Evolutionary conservation across 2,797 vertebrate species (phyloP).

Genomic region (Hoplostethus mediterraneus): DNA sequence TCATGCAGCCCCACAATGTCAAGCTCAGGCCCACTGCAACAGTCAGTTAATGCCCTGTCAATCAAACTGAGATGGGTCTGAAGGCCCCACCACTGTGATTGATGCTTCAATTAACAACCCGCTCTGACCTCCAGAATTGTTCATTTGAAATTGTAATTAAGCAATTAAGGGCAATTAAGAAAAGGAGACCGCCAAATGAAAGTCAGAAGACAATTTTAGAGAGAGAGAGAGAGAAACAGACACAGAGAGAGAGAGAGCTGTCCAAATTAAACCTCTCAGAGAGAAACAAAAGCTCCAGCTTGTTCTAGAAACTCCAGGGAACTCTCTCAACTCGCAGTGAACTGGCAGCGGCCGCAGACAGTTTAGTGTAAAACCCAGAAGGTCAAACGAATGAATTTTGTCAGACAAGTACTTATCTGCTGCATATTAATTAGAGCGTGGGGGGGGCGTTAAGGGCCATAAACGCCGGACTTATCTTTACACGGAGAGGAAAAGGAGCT

Average conservation of each 20-base stretch:
- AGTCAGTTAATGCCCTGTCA: slow-evolving; percentile 83
- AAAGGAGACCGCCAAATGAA: slow-evolving; percentile 82
- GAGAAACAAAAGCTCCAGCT: slow-evolving; percentile 67
- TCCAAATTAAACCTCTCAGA: slow-evolving; percentile 69
- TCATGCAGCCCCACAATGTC: slow-evolving; percentile 77
- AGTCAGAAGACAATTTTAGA: slow-evolving; percentile 84
- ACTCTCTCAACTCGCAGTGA: slow-evolving; percentile 72
- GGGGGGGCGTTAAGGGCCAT: slow-evolving; percentile 71
- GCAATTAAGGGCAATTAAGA: slow-evolving; percentile 88
- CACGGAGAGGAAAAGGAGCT: slow-evolving; percentile 81
- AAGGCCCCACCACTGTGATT: slow-evolving; percentile 81
- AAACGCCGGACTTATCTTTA: slow-evolving; percentile 85
- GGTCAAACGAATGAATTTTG: slow-evolving; percentile 84
- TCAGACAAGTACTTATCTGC: slow-evolving; percentile 85
- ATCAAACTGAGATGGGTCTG: slow-evolving; percentile 79
- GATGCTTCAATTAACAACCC: slow-evolving; percentile 87
- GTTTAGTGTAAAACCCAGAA: slow-evolving; percentile 82
- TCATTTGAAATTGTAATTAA: slow-evolving; percentile 89
- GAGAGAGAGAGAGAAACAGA: slow-evolving; percentile 60
- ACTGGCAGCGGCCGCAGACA: slow-evolving; percentile 74
- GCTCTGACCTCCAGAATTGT: slow-evolving; percentile 87
- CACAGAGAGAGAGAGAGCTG: slow-evolving; percentile 43
- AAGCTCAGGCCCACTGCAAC: slow-evolving; percentile 79
- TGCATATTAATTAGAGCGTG: slow-evolving; percentile 84
- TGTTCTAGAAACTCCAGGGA: slow-evolving; percentile 65